These are phyloP conservation scores for Himalopsyche kuldschensis DNA, from an alignment of 2,888 invertebrate species.

Conservation along the genomic window DNA sequence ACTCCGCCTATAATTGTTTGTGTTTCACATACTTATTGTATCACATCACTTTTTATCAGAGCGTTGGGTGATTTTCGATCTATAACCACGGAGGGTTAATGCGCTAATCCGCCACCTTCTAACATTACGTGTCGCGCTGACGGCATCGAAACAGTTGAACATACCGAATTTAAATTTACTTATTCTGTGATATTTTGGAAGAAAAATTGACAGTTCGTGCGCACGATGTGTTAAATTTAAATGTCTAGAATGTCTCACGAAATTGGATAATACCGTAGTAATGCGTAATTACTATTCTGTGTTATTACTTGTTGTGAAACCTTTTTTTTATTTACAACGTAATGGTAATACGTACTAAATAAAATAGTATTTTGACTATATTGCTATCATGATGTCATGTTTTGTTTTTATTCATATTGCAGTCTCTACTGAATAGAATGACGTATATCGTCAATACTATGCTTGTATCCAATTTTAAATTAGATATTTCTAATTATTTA, in stretches of 20 bases:
- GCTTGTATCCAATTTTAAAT: too few species aligned
- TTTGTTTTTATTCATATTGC: too few species aligned
- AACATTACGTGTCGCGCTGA: not conserved
- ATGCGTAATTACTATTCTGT: not conserved
- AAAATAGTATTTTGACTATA: too few species aligned
- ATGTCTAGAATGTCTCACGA: not conserved
- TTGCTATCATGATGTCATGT: too few species aligned
- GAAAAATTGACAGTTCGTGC: not conserved
- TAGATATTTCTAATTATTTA: too few species aligned
- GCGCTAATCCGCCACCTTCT: not conserved
- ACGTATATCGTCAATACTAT: too few species aligned
- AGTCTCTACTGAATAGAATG: too few species aligned
- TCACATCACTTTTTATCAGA: not conserved
- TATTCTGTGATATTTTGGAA: not conserved
- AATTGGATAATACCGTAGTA: not conserved
- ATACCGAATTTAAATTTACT: not conserved
- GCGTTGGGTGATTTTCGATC: not conserved
- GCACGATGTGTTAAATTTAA: not conserved
- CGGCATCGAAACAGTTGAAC: not conserved
- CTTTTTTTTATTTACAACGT: too few species aligned
- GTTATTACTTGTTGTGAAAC: not conserved
- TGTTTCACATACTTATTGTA: slow-evolving; percentile 18
- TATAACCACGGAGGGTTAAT: not conserved
- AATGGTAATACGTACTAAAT: too few species aligned
- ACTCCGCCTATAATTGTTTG: slow-evolving; percentile 23